Base-by-base conservation (phyloP, 2,888 invertebrate species). In the Drosophila putrida region DNA sequence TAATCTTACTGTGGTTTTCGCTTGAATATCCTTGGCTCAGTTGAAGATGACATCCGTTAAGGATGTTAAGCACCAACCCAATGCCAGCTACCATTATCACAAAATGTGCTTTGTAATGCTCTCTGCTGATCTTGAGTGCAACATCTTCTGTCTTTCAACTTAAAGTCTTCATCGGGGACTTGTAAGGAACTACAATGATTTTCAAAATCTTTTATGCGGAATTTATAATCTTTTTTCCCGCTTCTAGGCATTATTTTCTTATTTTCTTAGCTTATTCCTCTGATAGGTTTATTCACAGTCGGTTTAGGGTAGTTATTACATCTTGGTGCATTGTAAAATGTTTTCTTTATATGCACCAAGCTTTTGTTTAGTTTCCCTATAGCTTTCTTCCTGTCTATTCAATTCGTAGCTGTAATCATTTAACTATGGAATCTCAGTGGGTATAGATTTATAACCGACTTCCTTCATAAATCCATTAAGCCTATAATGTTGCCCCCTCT, bases 401-500 rank as follows among this genome's bases (percentile, higher is more conserved):
- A 47, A 28, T 36, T 49, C 10, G 39, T 15, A 20, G 57, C 11
- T 35, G 15, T 47, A 38, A 59, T 80, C 72, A 77, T 80, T 84
- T 78, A 78, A 64, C 73, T 70, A 67, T 67, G 58, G 50, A 78
- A 71, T 75, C 78, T 59, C 67, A 33, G 67, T 57, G 64, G 39
- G 27, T 54, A 43, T 59, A 44, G 43, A 69, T 75, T 82, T 81
- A 81, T 60, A 51, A 27, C 41, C 59, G 55, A 71, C 76, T 81
- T 82, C 79, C 79, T 69, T 46, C 41, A 69, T 82, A 82, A 81
- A 79, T 71, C 74, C 62, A 85, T 85, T 82, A 58, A 70, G 53
- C 66, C 61, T 27, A 43, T 35, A 66, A 47, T 50, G 39, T 53
- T 51, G 35, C 15, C 43, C 53, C 53, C 49, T 13, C 41, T 46